Percentiles rank a stretch among this genome's conserved stretches.
Evolutionary conservation across 2,113 vertebrate species (phyloP).

Genomic region (Lonchura striata): DNA sequence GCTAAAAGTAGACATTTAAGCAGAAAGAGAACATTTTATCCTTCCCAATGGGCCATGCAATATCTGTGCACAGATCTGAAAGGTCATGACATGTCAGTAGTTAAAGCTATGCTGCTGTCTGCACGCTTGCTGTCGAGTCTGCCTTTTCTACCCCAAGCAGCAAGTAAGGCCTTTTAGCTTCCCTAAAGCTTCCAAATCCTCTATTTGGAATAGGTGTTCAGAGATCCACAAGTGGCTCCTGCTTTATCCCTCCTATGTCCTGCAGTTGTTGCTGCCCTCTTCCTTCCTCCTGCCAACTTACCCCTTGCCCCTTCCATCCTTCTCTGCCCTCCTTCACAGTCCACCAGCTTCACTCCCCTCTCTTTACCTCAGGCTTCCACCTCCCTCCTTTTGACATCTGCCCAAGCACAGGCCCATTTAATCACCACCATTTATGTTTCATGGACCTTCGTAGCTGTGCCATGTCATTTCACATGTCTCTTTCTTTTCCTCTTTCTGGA

Average conservation of each 20-base stretch:
- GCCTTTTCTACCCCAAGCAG: background rate
- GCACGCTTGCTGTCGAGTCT: background rate
- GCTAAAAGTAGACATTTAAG: background rate
- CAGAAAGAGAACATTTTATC: background rate
- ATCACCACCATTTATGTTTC: background rate
- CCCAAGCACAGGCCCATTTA: background rate
- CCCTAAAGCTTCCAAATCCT: background rate
- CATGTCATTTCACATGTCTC: background rate
- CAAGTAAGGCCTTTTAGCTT: background rate
- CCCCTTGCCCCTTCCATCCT: background rate
- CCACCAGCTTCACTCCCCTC: background rate
- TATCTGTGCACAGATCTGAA: background rate
- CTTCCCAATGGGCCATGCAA: background rate
- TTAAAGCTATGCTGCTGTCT: background rate
- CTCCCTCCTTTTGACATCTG: background rate
- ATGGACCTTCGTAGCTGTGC: background rate
- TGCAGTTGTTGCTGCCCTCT: accelerated
- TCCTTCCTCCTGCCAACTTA: background rate
- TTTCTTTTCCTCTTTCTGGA: background rate
- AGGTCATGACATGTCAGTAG: background rate
- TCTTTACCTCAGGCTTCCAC: background rate
- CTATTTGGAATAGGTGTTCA: background rate
- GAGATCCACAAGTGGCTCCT: background rate
- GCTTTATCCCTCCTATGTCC: background rate
- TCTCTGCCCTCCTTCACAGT: background rate